Percentiles rank a stretch among this genome's conserved stretches.
Evolutionary conservation across 2,113 vertebrate species (phyloP).

Genomic region (Periophthalmodon schlosseri): DNA sequence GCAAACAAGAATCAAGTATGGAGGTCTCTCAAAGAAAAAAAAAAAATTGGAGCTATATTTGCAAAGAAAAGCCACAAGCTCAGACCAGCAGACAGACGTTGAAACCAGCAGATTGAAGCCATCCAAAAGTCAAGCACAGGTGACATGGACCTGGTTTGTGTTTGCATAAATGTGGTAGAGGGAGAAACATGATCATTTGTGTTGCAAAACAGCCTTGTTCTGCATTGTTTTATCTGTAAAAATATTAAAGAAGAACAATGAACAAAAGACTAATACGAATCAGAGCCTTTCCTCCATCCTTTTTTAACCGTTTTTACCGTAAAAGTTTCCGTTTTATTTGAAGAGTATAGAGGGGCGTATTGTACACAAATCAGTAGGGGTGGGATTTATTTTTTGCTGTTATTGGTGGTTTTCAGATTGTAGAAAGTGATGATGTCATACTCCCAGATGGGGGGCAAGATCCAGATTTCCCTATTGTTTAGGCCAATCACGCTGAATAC

Average conservation of each 20-base stretch:
- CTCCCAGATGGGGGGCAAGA: no score
- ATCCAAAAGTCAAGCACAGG: background rate
- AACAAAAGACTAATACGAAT: background rate
- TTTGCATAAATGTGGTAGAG: background rate
- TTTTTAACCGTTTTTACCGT: no score
- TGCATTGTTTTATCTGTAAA: background rate
- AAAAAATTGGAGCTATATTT: background rate
- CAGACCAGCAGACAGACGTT: background rate
- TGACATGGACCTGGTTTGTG: background rate
- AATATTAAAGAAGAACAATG: background rate
- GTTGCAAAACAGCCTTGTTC: background rate
- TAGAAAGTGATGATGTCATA: no score
- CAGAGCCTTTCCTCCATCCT: no score
- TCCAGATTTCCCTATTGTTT: no score
- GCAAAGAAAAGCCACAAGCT: background rate
- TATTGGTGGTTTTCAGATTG: no score
- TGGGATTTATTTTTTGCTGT: no score
- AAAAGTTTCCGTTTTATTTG: no score
- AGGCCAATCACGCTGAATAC: no score
- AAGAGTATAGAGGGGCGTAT: no score
- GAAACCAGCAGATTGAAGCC: background rate
- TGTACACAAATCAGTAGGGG: no score
- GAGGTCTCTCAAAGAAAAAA: background rate
- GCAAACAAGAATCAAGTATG: background rate
- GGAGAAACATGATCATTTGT: conserved; percentile 4